phyloP scores from a whole-genome alignment of 2,113 vertebrate genomes.

The Synchiropus splendidus region DNA sequence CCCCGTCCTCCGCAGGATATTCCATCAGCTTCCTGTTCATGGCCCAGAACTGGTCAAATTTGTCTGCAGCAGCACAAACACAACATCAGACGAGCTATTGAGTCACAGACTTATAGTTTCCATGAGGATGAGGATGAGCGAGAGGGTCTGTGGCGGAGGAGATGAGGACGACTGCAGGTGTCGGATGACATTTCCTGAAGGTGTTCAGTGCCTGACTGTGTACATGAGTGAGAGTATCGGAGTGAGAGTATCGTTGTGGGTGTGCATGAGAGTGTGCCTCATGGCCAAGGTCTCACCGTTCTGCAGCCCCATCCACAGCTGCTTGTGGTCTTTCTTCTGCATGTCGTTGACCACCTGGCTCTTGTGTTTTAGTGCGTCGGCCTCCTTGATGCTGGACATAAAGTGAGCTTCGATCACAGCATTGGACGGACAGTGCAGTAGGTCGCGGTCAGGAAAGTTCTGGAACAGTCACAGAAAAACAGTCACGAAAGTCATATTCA shows the following conservation, averaged over 20 bases:
- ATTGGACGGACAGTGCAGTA: slow-evolving; percentile 87
- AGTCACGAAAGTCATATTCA: background rate
- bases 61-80: slow-evolving; percentile 68
- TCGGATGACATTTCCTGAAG: too few species aligned
- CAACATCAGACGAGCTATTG: background rate
- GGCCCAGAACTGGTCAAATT: slow-evolving; percentile 99
- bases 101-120: too few species aligned
- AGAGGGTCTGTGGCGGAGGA: too few species aligned
- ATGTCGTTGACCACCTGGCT: slow-evolving; percentile 98
- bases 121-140: background rate
- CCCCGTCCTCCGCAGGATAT: slow-evolving; percentile 84
- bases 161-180: too few species aligned
- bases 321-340: slow-evolving; percentile 99
- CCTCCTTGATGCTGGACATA: slow-evolving; percentile 97
- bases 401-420: slow-evolving; percentile 95
- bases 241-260: too few species aligned
- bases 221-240: too few species aligned
- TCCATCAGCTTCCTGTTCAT: slow-evolving; percentile 99
- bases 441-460: slow-evolving; percentile 89
- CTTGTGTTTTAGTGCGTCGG: slow-evolving; percentile 98
- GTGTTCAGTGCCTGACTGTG: too few species aligned
- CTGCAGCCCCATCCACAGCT: slow-evolving; percentile 98
- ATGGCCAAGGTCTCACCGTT: slow-evolving; percentile 80
- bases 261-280: slow-evolving; percentile 1
- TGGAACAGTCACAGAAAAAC: slow-evolving; percentile 33